Conservation (phyloP, 2,888 invertebrate species). For the Pinctada fucata region DNA sequence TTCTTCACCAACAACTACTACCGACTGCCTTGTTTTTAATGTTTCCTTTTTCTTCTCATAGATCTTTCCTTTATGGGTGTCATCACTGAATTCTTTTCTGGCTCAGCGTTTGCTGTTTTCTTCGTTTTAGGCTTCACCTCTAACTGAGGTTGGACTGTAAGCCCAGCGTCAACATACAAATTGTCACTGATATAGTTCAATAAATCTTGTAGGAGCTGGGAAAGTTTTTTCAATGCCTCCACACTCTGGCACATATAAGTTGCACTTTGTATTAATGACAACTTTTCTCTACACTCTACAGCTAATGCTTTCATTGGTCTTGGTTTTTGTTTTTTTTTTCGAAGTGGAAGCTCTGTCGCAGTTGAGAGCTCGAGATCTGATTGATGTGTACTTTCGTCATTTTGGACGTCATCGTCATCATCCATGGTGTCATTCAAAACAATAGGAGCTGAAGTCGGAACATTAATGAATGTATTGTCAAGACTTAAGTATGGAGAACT, state of each 20-base stretch:
- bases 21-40: no score
- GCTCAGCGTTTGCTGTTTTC: no score
- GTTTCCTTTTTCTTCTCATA: no score
- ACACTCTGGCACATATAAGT: constrained; percentile 13
- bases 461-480: background rate
- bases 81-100: no score
- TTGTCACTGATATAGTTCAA: constrained; percentile 2
- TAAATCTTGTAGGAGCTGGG: background rate
- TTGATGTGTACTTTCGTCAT: no score
- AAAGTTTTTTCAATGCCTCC: background rate
- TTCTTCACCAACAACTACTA: no score
- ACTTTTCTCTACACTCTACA: constrained; percentile 10
- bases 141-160: no score
- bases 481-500: constrained; percentile 9
- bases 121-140: no score
- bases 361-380: background rate
- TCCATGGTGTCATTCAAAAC: background rate
- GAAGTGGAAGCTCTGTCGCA: background rate
- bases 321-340: constrained; percentile 1
- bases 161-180: constrained; percentile 5
- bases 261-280: constrained; percentile 17
- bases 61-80: no score
- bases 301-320: constrained; percentile 12
- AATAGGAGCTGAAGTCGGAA: background rate
- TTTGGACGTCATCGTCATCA: background rate